Evolutionary conservation across 2,797 vertebrate species (phyloP), one percentile per base, ranked within the genome.

Genomic region (Tadarida brasiliensis): DNA sequence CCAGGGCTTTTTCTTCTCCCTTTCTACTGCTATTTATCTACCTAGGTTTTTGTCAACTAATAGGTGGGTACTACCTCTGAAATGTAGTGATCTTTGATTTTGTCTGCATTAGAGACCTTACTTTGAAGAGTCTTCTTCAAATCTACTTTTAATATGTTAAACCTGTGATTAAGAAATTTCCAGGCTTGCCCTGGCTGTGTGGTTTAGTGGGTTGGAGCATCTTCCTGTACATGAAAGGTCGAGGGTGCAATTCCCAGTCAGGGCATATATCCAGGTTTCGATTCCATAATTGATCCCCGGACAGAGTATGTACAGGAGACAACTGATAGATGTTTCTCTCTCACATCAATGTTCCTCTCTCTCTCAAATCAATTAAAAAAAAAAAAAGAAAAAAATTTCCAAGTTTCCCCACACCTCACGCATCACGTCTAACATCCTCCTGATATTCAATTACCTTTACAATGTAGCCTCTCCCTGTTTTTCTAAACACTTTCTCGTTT

Each of bases 391-490:
- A 81, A 14, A 83, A 12, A 44, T 47, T 82, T 73, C 35, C 10
- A 82, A 17, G 16, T 16, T 76, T 91, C 54, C 35, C 26, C 76
- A 22, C 16, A 44, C 20, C 15, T 87, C 35, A 70, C 54, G 19
- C 3, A 84, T 70, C 44, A 92, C 47, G 16, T 90, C 33, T 57
- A 78, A 89, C 16, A 74, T 35, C 11, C 16, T 83, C 47, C 65
- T 87, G 14, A 74, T 95, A 95, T 93, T 90, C 20, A 85, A 17
- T 88, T 84, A n/a, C 54, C 4, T 93, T 90, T 76, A n/a, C 47
- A 61, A 63, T 94, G 35, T 93, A 26, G 3, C 19, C 24, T 94
- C 68, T 61, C 19, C 20, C 33, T 65, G 26, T 63, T 81, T 56
- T 93, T 89, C n/a, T 68, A 84, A 96, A 76, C 1, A 28, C 2